Conservation (phyloP, 2,888 invertebrate species). For the Coenonympha glycerion region DNA sequence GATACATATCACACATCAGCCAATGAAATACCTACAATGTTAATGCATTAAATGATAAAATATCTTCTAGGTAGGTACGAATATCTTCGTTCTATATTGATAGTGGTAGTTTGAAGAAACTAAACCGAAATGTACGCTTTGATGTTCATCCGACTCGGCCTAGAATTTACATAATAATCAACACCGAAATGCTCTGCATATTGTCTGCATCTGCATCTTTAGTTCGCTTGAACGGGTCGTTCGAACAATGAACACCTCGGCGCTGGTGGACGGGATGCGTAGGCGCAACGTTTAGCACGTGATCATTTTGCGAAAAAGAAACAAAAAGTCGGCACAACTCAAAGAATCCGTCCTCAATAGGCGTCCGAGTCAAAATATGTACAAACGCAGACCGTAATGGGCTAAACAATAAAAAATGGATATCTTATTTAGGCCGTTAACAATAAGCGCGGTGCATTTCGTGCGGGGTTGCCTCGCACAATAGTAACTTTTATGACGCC, state of each 20-base stretch:
- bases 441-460: slow-evolving; percentile 64
- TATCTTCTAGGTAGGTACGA: not conserved
- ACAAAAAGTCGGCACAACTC: slow-evolving; percentile 46
- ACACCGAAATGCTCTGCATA: slow-evolving; percentile 20
- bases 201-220: slow-evolving; percentile 22
- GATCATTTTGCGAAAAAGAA: slow-evolving; percentile 54
- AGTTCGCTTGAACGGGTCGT: slow-evolving; percentile 15
- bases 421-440: slow-evolving; percentile 70
- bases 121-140: not conserved
- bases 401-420: slow-evolving; percentile 68
- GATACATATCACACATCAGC: too few species aligned
- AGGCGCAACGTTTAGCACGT: slow-evolving; percentile 47
- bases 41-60: too few species aligned
- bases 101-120: not conserved
- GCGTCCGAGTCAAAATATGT: slow-evolving; percentile 70
- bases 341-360: slow-evolving; percentile 51
- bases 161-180: slow-evolving; percentile 22
- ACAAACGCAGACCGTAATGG: slow-evolving; percentile 64
- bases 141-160: slow-evolving; percentile 8
- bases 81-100: too few species aligned
- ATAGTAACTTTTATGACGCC: slow-evolving; percentile 62
- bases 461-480: slow-evolving; percentile 51
- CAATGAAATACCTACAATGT: too few species aligned
- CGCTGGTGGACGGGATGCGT: slow-evolving; percentile 15
- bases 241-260: slow-evolving; percentile 15